phyloP scores from a whole-genome alignment of 2,888 invertebrate genomes.

The Pristionchus arcanus region DNA sequence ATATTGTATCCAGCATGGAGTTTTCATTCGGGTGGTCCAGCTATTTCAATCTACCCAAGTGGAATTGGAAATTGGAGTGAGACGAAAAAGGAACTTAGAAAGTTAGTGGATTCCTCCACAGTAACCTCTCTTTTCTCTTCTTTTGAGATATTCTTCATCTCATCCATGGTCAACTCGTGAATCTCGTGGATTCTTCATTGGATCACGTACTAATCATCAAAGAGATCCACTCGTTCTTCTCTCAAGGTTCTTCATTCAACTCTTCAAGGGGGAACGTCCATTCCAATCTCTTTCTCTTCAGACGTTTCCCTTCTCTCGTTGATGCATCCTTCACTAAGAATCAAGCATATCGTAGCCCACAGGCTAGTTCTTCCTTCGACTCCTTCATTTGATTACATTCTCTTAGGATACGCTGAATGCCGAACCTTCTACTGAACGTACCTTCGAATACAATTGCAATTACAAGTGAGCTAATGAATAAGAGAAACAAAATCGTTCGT shows the following conservation, averaged over 20 bases:
- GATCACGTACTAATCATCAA: conserved; percentile 93
- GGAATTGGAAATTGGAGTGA: conserved; percentile 96
- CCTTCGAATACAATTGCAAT: conserved; percentile 91
- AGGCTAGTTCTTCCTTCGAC: conserved; percentile 70
- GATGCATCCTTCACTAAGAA: conserved; percentile 97
- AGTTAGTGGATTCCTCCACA: conserved; percentile 75
- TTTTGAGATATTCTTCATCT: conserved; percentile 29
- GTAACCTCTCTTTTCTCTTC: not conserved
- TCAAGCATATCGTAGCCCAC: conserved; percentile 97
- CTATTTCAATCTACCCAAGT: conserved; percentile 92
- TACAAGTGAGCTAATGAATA: conserved; percentile 83
- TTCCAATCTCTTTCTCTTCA: conserved; percentile 16
- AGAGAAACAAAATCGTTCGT: not conserved
- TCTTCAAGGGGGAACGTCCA: not conserved
- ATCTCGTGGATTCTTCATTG: conserved; percentile 87
- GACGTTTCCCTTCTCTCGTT: conserved; percentile 85
- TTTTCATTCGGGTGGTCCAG: conserved; percentile 98
- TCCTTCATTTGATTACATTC: not conserved
- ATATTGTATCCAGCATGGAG: conserved; percentile 96
- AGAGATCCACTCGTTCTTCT: conserved; percentile 91
- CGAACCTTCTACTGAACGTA: conserved; percentile 90
- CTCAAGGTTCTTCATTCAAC: conserved; percentile 72
- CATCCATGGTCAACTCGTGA: conserved; percentile 85
- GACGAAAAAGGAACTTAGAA: conserved; percentile 86
- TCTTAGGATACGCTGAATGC: conserved; percentile 89